Percentiles rank a stretch among this genome's conserved stretches.
These are phyloP conservation scores for Hermetia illucens DNA, from an alignment of 1,140 invertebrate species.

Conservation along the genomic window DNA sequence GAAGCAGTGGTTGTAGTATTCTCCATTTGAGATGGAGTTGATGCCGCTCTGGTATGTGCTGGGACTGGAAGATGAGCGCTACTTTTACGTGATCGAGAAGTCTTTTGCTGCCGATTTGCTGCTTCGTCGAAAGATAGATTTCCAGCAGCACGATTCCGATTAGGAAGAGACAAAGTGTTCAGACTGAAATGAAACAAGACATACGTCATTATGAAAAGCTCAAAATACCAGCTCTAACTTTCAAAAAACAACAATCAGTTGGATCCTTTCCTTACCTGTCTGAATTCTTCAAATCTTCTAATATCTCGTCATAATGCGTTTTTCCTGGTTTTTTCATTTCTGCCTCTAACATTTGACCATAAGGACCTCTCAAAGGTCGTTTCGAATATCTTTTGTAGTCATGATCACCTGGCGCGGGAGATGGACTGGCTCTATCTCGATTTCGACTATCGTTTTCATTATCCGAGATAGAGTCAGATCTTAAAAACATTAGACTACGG, in stretches of 20 bases:
- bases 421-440: conserved; percentile 19
- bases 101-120: too few relatives aligned
- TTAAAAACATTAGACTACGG: conserved; percentile 2
- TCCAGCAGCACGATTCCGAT: conserved; percentile 10
- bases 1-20: conserved; percentile 7
- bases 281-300: conserved; percentile 26
- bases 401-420: conserved; percentile 23
- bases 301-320: conserved; percentile 36
- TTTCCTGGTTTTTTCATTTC: conserved; percentile 62
- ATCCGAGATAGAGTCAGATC: conserved; percentile 40
- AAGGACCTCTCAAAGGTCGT: conserved; percentile 59
- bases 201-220: not conserved
- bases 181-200: not conserved
- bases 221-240: not conserved
- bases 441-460: conserved; percentile 34
- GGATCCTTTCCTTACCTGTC: conserved; percentile 14
- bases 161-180: conserved; percentile 7
- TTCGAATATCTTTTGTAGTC: conserved; percentile 49
- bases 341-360: conserved; percentile 69
- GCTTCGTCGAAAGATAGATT: conserved; percentile 4
- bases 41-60: conserved; percentile 23
- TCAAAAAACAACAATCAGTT: not conserved
- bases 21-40: conserved; percentile 27
- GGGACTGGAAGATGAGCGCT: conserved; percentile 21
- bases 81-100: too few relatives aligned